Evolutionary conservation across 2,888 invertebrate genomes (phyloP).

Genomic region (Polydesmus complanatus): DNA sequence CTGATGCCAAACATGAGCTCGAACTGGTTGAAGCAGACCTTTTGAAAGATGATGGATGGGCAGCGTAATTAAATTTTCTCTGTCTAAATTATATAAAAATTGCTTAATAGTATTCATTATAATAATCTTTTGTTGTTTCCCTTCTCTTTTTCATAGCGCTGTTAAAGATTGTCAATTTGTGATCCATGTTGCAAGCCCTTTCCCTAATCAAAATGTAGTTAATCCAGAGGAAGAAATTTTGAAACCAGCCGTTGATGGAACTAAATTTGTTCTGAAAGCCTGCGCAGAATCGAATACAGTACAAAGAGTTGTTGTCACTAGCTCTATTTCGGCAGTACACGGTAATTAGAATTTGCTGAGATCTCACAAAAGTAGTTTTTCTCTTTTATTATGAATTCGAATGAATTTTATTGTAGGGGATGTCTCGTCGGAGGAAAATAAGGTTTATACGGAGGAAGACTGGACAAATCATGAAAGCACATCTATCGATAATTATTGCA

Average conservation of each 20-base stretch:
- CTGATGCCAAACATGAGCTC: constrained; percentile 32
- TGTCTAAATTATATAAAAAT: background rate
- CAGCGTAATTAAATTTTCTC: constrained; percentile 22
- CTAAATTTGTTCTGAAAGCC: constrained; percentile 35
- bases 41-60: constrained; percentile 32
- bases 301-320: constrained; percentile 39
- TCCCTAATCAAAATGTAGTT: constrained; percentile 27
- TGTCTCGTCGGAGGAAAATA: constrained; percentile 25
- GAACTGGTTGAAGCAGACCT: constrained; percentile 39
- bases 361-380: background rate
- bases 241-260: constrained; percentile 37
- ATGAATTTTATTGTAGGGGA: constrained; percentile 24
- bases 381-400: background rate
- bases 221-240: constrained; percentile 33
- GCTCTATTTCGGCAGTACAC: constrained; percentile 35
- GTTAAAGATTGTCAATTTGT: constrained; percentile 35
- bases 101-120: background rate
- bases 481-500: constrained; percentile 30
- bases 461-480: constrained; percentile 31
- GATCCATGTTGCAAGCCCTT: constrained; percentile 36
- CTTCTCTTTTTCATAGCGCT: constrained; percentile 25
- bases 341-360: constrained; percentile 21
- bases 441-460: constrained; percentile 33
- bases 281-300: constrained; percentile 33
- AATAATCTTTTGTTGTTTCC: background rate